Evolutionary conservation across 2,113 vertebrate genomes (phyloP), one percentile per base, ranked within the genome.

Genomic region (Syngnathus typhle): DNA sequence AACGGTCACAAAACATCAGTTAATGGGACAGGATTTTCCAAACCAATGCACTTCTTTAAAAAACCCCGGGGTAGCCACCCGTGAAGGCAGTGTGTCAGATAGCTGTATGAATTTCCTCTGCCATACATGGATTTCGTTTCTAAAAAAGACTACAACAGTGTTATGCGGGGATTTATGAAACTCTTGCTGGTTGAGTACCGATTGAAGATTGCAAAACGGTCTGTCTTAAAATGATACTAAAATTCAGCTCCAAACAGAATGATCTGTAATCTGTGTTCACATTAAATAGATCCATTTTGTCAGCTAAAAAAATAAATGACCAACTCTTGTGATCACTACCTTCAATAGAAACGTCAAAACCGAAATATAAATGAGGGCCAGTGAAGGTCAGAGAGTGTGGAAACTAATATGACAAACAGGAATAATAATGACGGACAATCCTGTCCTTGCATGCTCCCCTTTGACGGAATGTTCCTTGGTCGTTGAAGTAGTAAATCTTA

Each of bases 1-100:
- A 75, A 75, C 68, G 32, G 55, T 61, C 68, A 66, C 68, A 76
- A 76, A 73, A 73, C 64, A 51, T 76, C 55, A 73, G 23, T 74
- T 78, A 74, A 81, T 70, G 27, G 68, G 23, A 7, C 37, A 51
- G 65, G 32, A 65, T 78, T 64, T 75, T 37, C 75, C 70, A 72
- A 47, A 71, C 67, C 11, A 23, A 54, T 32, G 37, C 46, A 55
- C 41, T 77, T 68, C 70, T 65, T 72, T 16, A 37, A 59, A 37
- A 59, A 72, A 69, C 59, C 60, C n/a, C 39, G 27, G 69, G 15
- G 23, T 73, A 76, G 49, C 63, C 55, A 49, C 73, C 67, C 84
- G 67, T 64, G 60, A 47, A 70, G 47, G 32, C 51, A 64, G 46
- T 68, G 68, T 80, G 73, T 78, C 75, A 69, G 61, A 60, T 32